A percentile compares a stretch with the other conserved stretches of the same genome.
Conservation (phyloP, 2,888 invertebrate species). For the Athripsodes cinereus region DNA sequence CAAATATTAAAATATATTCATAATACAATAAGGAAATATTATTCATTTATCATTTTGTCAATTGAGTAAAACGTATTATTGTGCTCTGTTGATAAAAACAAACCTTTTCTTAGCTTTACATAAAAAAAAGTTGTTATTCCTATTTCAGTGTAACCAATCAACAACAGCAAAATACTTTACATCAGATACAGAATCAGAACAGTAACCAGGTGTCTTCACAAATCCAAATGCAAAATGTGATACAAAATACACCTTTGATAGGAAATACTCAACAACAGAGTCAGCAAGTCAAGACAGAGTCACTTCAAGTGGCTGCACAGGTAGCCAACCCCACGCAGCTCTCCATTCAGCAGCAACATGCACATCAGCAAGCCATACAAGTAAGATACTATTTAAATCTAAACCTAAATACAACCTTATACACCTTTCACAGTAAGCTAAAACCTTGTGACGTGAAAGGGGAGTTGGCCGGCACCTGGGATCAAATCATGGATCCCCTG, state of each 20-base stretch:
- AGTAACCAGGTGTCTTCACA: constrained; percentile 7
- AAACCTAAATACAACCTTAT: too few relatives aligned
- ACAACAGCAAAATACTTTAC: not conserved
- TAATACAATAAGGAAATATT: too few relatives aligned
- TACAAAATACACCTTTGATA: constrained; percentile 19
- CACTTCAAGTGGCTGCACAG: constrained; percentile 28
- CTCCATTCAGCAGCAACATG: constrained; percentile 58
- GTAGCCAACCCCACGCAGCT: constrained; percentile 29
- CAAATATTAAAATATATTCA: too few relatives aligned
- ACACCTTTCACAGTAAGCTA: too few relatives aligned
- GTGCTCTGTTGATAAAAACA: not conserved
- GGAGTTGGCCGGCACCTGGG: too few relatives aligned
- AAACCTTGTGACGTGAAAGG: too few relatives aligned
- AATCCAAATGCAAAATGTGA: constrained; percentile 11
- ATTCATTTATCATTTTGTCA: too few relatives aligned
- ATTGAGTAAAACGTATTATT: too few relatives aligned
- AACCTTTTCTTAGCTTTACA: not conserved
- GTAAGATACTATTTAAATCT: too few relatives aligned
- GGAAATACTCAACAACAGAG: not conserved
- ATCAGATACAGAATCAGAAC: constrained; percentile 2
- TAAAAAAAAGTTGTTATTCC: not conserved
- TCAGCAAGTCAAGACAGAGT: not conserved
- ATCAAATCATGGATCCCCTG: too few relatives aligned
- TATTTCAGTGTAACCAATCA: not conserved
- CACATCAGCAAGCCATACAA: constrained; percentile 62